These are phyloP conservation scores for Orientallactaga sibirica DNA, from an alignment of 2,797 vertebrate species.

Conservation along the genomic window DNA sequence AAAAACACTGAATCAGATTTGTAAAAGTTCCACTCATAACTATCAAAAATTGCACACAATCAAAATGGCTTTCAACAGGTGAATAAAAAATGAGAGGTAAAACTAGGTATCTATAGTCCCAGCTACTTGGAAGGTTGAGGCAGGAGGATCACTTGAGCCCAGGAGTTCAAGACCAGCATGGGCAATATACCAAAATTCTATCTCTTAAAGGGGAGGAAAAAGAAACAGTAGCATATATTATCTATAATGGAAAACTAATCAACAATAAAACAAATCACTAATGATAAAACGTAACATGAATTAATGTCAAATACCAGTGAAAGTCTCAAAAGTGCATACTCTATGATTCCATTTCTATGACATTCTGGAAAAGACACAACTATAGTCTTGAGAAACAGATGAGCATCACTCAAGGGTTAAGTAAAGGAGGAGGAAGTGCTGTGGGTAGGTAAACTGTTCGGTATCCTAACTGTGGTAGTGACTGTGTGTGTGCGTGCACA, in stretches of 20 bases:
- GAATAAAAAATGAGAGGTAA: constrained; percentile 19
- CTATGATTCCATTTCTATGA: too few relatives aligned
- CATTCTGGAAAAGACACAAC: not conserved
- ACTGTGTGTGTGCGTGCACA: rapidly evolving
- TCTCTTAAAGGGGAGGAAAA: not conserved
- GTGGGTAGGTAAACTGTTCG: not conserved
- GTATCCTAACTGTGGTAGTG: not conserved
- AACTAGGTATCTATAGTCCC: not conserved
- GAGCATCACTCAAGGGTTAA: not conserved
- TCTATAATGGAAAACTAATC: not conserved
- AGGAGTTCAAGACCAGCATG: too few relatives aligned
- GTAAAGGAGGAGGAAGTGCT: not conserved
- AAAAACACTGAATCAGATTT: not conserved
- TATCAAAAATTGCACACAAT: constrained; percentile 10
- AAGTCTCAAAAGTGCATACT: not conserved
- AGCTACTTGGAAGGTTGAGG: too few relatives aligned
- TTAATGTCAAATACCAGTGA: not conserved
- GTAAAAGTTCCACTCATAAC: not conserved
- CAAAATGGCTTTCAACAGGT: not conserved
- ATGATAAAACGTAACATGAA: constrained; percentile 18
- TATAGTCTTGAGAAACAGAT: not conserved
- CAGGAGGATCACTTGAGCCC: too few relatives aligned
- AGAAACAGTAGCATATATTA: not conserved
- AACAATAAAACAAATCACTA: not conserved
- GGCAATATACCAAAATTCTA: too few relatives aligned